Evolutionary conservation across 1,140 invertebrate genomes (phyloP), one percentile per base, ranked within the genome.

Genomic region (Belonocnema kinseyi): DNA sequence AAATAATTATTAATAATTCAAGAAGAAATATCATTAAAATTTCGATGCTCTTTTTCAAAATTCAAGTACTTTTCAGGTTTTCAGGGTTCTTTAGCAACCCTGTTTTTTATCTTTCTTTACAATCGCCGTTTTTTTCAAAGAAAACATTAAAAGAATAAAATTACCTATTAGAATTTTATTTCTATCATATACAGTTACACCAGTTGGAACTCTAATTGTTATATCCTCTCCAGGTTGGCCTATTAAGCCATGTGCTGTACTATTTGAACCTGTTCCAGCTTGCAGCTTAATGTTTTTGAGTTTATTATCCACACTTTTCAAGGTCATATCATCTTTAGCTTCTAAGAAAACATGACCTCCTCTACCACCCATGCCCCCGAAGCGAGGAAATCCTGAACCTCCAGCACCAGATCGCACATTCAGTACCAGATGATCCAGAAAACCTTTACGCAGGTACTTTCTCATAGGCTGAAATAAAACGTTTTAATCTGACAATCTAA

Each of bases 361-460:
- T 88, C 94, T 93, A 0, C 97, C 97, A 26, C 97, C 97, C 12
- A 95, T 86, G 7, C 97, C 97, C 14, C 97, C 97, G 90, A 94
- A 97, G 82, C 94, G 93, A 1, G 95, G 94, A 56, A 94, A 87
- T 2, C 97, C 97, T 85, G 94, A 91, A 51, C 95, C 96, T 13
- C 97, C 97, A 50, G 93, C 90, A 17, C 97, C 97, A 21, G 93
- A 96, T 87, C 93, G 94, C 4, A 97, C 95, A 83, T 93, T 92
- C 52, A 98, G 84, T 82, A 93, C 91, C 19, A 97, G 88, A 2
- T 93, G 93, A 88, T 98, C 97, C 50, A 96, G 87, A 83, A 97
- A 97, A 72, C 92, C 93, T 77, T 72, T 58, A 66, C 83, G 80
- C 5, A 90, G 75, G 87, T 87, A 92, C 72, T 90, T 92, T 79